Base-by-base conservation (phyloP, 2,888 invertebrate genomes). In the Acleris laterana region DNA sequence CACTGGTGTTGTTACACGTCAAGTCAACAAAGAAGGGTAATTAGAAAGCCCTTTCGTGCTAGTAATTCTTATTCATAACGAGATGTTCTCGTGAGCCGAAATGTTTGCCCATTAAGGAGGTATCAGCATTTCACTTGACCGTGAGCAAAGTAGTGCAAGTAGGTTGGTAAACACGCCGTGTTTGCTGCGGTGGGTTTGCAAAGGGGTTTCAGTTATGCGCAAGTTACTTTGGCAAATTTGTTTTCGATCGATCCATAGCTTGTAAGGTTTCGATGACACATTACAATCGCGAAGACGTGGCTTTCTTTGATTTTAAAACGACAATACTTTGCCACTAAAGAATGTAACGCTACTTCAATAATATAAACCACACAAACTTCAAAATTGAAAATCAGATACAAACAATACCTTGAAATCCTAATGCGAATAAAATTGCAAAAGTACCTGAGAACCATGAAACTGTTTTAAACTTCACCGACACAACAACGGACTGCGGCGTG, bases 41-140 rank as follows among this genome's bases (percentile, higher is more conserved):
- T 82, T 82, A 81, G 84, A 84, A 85, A 85, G 81, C 84, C 83
- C 84, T 85, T 79, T 72, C 70, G 70, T 72, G 71, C 69, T 69
- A 55, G 63, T 59, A 55, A 59, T 63, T 67, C 71, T 74, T 69
- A 73, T 76, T 74, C 73, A 73, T 82, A 80, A 85, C 81, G 83
- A 80, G 77, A 79, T 75, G 77, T 79, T 79, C 77, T 78, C 81
- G 83, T 84, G 82, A 77, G 77, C 74, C 69, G 68, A 74, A 71
- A 75, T 73, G 73, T 81, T 79, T 79, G 74, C 74, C 71, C 69
- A 72, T 74, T 74, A 53, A 64, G 62, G 66, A 68, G 69, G 63
- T 56, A 57, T 59, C 66, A 63, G 62, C 52, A 55, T 25, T 63
- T 71, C 63, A 57, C 58, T 58, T 61, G 63, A 69, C 61, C 61